These are phyloP conservation scores for Dicroscelio sp. DNA, from an alignment of 2,888 invertebrate genomes.

Conservation along the genomic window DNA sequence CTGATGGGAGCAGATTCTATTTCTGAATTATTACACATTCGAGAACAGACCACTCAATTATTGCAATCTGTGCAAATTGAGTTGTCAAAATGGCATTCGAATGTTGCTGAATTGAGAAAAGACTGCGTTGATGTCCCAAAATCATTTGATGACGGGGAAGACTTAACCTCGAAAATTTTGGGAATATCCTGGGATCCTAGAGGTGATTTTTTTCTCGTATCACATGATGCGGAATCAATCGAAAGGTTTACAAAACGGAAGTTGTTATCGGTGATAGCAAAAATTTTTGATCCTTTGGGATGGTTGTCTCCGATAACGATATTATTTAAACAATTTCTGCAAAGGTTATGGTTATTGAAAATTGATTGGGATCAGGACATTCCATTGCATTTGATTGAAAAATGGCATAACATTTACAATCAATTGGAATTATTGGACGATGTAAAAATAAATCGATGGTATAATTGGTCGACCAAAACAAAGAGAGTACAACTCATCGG, in stretches of 20 bases:
- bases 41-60: background rate
- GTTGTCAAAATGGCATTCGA: background rate
- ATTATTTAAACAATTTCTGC: background rate
- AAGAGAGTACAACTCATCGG: background rate
- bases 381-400: background rate
- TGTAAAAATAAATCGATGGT: background rate
- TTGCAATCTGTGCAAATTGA: background rate
- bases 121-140: background rate
- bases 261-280: background rate
- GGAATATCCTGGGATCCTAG: background rate
- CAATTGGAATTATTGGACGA: background rate
- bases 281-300: conserved; percentile 12
- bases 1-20: background rate
- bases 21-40: background rate
- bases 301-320: background rate
- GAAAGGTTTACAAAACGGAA: background rate
- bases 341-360: background rate
- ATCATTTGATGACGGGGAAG: background rate
- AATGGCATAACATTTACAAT: background rate
- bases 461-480: background rate
- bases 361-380: conserved; percentile 1
- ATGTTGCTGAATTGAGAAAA: background rate
- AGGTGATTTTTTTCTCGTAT: background rate
- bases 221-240: background rate
- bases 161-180: background rate